Percentiles rank a stretch among this genome's conserved stretches.
phyloP scores from a whole-genome alignment of 1,140 invertebrate genomes.

The Cardiocondyla obscurior region DNA sequence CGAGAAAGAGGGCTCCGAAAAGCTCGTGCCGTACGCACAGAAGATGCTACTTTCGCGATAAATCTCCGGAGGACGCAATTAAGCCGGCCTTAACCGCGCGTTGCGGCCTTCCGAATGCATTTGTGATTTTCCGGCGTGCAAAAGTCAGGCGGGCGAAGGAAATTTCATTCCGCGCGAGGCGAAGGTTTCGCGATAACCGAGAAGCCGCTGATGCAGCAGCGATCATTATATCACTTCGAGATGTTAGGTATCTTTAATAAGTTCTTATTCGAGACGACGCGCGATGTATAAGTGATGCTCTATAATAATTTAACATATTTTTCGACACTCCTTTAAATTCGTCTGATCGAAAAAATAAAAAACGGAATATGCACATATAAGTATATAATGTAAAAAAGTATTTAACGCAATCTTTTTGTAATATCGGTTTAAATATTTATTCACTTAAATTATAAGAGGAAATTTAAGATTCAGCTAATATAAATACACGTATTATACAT shows the following conservation, averaged over 20 bases:
- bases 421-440: background rate
- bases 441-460: too few species aligned
- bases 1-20: background rate
- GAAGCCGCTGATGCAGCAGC: background rate
- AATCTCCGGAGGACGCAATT: constrained; percentile 25
- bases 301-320: background rate
- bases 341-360: background rate
- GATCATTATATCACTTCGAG: background rate
- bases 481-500: too few species aligned
- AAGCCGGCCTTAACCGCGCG: constrained; percentile 14
- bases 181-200: background rate
- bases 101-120: background rate
- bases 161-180: background rate
- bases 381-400: background rate
- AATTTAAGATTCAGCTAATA: too few species aligned
- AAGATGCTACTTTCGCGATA: constrained; percentile 41
- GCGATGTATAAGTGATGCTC: background rate
- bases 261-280: background rate
- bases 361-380: too few species aligned
- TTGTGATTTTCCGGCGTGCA: constrained; percentile 15
- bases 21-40: background rate
- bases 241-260: background rate
- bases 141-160: constrained; percentile 1
- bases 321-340: background rate
- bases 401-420: background rate